Conservation (phyloP, 2,797 vertebrate genomes). For the Acrossocheilus fasciatus region DNA sequence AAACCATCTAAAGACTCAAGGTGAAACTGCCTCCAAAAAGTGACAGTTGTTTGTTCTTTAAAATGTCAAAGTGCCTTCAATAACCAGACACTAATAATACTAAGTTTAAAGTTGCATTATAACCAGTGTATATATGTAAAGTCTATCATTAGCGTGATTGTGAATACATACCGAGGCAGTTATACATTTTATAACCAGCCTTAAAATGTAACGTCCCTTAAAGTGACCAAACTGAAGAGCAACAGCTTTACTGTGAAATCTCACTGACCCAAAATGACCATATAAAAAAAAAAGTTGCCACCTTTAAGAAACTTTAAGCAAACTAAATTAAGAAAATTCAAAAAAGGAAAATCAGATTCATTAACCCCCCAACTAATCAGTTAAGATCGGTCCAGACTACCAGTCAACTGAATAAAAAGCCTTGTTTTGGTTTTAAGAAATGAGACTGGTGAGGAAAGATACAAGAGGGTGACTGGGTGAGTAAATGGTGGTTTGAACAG, state of each 20-base stretch:
- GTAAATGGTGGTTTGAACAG: conserved; percentile 27
- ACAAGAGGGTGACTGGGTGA: background rate
- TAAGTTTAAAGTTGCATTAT: background rate
- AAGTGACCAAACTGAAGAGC: background rate
- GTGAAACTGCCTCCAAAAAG: conserved; percentile 10
- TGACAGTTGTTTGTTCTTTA: conserved; percentile 8
- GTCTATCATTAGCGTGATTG: background rate
- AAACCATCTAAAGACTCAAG: background rate
- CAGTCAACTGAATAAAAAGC: background rate
- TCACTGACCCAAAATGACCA: background rate
- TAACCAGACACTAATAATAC: conserved; percentile 2
- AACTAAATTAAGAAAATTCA: background rate
- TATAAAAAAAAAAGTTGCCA: background rate
- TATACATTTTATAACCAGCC: background rate
- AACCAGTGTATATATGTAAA: background rate
- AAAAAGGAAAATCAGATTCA: background rate
- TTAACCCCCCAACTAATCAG: background rate
- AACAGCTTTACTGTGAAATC: background rate
- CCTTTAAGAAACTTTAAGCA: background rate
- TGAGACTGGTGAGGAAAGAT: background rate
- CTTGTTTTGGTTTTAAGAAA: background rate
- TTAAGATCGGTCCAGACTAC: background rate
- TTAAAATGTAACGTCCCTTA: background rate
- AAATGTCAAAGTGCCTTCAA: conserved; percentile 4
- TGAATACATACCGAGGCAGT: background rate